phyloP scores from a whole-genome alignment of 2,888 invertebrate genomes.

The Saturnia japonica region DNA sequence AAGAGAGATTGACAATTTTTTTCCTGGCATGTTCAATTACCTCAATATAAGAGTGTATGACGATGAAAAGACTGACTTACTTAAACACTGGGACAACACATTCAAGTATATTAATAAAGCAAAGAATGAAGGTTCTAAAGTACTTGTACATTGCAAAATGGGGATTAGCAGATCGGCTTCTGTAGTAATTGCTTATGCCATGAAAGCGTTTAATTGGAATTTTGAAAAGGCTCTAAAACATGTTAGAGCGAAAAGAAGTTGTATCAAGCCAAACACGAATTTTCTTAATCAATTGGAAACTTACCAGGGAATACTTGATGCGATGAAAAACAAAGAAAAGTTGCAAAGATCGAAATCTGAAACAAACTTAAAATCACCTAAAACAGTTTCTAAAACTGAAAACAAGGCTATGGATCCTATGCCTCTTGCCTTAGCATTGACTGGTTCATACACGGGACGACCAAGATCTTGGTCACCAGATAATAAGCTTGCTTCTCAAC shows the following conservation, averaged over 20 bases:
- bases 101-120: conserved; percentile 98
- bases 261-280: conserved; percentile 97
- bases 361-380: conserved; percentile 91
- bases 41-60: conserved; percentile 98
- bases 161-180: conserved; percentile 99
- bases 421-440: conserved; percentile 82
- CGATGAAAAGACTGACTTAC: conserved; percentile 96
- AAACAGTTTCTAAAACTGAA: conserved; percentile 78
- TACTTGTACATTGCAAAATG: conserved; percentile 99
- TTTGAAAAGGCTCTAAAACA: conserved; percentile 93
- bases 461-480: conserved; percentile 90
- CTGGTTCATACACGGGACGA: conserved; percentile 70
- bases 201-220: conserved; percentile 98
- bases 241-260: conserved; percentile 94
- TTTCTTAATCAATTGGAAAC: conserved; percentile 97
- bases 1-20: conserved; percentile 99
- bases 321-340: conserved; percentile 97
- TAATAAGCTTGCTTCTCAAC: conserved; percentile 82
- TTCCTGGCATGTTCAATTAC: conserved; percentile 98
- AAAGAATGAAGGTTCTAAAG: conserved; percentile 93
- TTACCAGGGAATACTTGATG: conserved; percentile 97
- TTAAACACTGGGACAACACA: conserved; percentile 99
- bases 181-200: conserved; percentile 98
- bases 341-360: conserved; percentile 96
- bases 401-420: conserved; percentile 83